Evolutionary conservation across 2,888 invertebrate genomes (phyloP).

Genomic region (Drosophila nigricruria): DNA sequence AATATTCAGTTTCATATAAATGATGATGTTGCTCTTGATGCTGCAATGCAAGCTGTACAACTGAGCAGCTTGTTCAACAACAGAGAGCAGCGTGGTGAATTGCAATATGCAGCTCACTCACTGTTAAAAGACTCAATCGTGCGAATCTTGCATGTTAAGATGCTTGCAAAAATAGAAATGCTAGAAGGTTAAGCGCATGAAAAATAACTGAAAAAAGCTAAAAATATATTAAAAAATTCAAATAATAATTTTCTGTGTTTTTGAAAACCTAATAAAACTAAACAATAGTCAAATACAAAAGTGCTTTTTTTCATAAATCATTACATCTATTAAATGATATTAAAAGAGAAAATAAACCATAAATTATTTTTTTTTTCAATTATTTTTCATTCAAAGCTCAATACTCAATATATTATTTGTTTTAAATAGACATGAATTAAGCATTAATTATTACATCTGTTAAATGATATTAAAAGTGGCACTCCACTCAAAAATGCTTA

Average conservation of each 20-base stretch:
- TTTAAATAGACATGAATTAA: background rate
- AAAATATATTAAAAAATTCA: no score
- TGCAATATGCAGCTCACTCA: background rate
- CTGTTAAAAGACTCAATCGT: no score
- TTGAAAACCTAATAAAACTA: background rate
- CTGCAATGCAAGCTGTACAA: background rate
- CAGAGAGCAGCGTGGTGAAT: conserved; percentile 5
- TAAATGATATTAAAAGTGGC: background rate
- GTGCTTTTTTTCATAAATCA: no score
- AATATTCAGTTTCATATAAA: background rate
- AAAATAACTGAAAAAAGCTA: background rate
- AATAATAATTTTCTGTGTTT: no score
- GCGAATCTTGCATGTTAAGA: background rate
- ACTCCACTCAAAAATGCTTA: background rate
- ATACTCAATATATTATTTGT: background rate
- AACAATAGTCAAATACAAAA: background rate
- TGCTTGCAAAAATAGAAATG: background rate
- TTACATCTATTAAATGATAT: no score
- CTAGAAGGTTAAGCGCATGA: background rate
- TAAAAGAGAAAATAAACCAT: no score
- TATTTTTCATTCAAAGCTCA: no score
- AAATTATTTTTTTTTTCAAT: no score
- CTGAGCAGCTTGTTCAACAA: background rate
- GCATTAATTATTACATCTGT: background rate
- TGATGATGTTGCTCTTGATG: background rate